Conservation (phyloP, 1,140 invertebrate species). For the Drosophila funebris region DNA sequence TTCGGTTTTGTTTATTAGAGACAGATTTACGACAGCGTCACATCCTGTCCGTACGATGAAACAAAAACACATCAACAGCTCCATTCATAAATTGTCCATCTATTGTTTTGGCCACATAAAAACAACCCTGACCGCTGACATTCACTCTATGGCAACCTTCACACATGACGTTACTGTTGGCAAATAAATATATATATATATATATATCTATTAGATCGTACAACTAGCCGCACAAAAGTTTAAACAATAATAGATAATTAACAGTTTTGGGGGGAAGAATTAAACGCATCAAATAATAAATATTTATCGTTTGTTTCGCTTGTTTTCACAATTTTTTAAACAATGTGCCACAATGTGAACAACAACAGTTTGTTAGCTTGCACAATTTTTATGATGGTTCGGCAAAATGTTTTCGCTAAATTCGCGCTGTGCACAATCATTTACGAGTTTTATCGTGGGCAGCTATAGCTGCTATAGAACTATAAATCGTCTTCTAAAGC, state of each 20-base stretch:
- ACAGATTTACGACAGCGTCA: slow-evolving; percentile 66
- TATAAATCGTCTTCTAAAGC: slow-evolving; percentile 1
- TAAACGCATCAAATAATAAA: slow-evolving; percentile 57
- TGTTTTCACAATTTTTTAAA: slow-evolving; percentile 30
- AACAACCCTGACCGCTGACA: slow-evolving; percentile 52
- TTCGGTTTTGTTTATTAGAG: slow-evolving; percentile 62
- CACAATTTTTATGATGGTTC: slow-evolving; percentile 39
- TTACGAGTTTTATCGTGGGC: slow-evolving; percentile 41
- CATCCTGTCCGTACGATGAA: slow-evolving; percentile 55
- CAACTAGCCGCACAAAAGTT: slow-evolving; percentile 7
- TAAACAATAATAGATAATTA: slow-evolving; percentile 67
- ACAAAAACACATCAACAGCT: slow-evolving; percentile 13
- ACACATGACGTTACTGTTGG: slow-evolving; percentile 35
- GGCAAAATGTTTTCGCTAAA: slow-evolving; percentile 14
- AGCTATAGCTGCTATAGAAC: not conserved
- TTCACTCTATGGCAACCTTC: slow-evolving; percentile 33
- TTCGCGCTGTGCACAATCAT: slow-evolving; percentile 25
- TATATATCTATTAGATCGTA: not conserved
- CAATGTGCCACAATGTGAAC: slow-evolving; percentile 40
- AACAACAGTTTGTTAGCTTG: slow-evolving; percentile 27
- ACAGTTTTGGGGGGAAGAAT: slow-evolving; percentile 29
- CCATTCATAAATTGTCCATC: slow-evolving; percentile 28
- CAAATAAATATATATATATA: too few species aligned
- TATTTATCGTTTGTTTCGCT: slow-evolving; percentile 41
- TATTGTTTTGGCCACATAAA: slow-evolving; percentile 13